A percentile compares a stretch with the other conserved stretches of the same genome.
phyloP scores from a whole-genome alignment of 2,113 vertebrate species.

The Helogale parvula region DNA sequence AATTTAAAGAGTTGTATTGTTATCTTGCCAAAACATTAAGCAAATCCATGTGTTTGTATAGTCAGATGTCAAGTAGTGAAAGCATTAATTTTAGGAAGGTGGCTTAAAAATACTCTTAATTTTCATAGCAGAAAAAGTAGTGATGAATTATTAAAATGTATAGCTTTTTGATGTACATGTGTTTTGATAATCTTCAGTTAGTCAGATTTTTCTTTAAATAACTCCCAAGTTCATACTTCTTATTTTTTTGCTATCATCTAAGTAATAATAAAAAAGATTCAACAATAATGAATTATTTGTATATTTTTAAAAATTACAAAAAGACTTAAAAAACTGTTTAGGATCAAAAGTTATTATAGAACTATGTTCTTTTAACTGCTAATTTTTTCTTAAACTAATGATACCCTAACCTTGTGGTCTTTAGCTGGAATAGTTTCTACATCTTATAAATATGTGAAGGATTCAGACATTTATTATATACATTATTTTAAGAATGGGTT shows the following conservation, averaged over 20 bases:
- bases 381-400: not conserved
- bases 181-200: constrained; percentile 28
- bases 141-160: constrained; percentile 51
- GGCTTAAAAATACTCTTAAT: constrained; percentile 33
- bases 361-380: not conserved
- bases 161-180: not conserved
- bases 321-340: not conserved
- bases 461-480: not conserved
- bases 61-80: constrained; percentile 31
- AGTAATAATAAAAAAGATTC: constrained; percentile 31
- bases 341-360: not conserved
- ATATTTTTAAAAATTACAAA: constrained; percentile 4
- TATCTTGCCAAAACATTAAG: constrained; percentile 22
- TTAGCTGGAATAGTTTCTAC: not conserved
- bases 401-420: not conserved
- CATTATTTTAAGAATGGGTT: constrained; percentile 31
- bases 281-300: not conserved
- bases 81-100: constrained; percentile 47
- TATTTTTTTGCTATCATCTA: not conserved
- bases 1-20: constrained; percentile 11
- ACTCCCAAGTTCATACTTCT: not conserved
- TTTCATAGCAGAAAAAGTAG: constrained; percentile 36
- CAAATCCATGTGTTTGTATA: constrained; percentile 1
- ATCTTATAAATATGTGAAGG: not conserved
- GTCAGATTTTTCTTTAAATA: constrained; percentile 23